These are phyloP conservation scores for Ophraella communa DNA, from an alignment of 2,888 invertebrate genomes.

Conservation along the genomic window DNA sequence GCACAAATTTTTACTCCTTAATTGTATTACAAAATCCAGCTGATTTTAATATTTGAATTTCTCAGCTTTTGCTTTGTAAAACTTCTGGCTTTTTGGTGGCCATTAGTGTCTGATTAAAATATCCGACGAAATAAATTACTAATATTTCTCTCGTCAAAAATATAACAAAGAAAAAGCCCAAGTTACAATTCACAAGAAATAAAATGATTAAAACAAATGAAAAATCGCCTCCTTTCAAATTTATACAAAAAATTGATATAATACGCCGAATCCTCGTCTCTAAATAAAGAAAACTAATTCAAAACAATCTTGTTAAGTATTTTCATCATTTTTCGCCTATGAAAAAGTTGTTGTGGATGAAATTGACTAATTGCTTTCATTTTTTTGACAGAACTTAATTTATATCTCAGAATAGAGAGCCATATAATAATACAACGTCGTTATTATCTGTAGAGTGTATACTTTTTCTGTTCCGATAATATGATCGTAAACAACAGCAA, in stretches of 20 bases:
- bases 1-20: too few relatives aligned
- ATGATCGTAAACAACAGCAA: constrained; percentile 11
- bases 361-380: constrained; percentile 29
- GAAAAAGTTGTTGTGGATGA: constrained; percentile 28
- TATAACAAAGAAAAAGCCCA: background rate
- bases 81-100: too few relatives aligned
- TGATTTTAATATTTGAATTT: too few relatives aligned
- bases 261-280: constrained; percentile 8
- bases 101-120: too few relatives aligned
- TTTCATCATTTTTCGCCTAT: constrained; percentile 19
- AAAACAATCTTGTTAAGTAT: constrained; percentile 18
- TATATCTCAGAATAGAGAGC: constrained; percentile 17
- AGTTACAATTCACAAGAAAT: background rate
- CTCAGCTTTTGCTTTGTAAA: too few relatives aligned
- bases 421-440: background rate
- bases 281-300: constrained; percentile 15
- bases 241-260: constrained; percentile 6
- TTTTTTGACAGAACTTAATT: constrained; percentile 27
- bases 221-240: constrained; percentile 12
- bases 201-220: constrained; percentile 13
- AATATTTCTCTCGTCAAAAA: too few relatives aligned
- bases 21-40: too few relatives aligned
- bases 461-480: background rate
- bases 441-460: constrained; percentile 13
- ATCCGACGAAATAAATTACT: too few relatives aligned